Evolutionary conservation across 2,888 invertebrate genomes (phyloP).

Genomic region (Mesochorus sp.): DNA sequence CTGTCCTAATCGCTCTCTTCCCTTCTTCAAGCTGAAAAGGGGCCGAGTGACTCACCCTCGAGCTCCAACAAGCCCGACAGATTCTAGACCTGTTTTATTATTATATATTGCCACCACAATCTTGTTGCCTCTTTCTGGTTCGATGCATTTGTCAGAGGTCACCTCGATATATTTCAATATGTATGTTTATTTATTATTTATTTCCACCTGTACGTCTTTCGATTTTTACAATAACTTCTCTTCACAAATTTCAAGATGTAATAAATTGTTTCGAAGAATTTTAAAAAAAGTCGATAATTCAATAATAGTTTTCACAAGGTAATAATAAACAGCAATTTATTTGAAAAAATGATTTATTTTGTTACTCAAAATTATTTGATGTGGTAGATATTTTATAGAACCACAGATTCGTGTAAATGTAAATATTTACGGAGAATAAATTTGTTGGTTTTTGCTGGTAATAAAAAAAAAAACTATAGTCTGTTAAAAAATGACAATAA

Average conservation of each 20-base stretch:
- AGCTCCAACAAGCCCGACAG: constrained; percentile 38
- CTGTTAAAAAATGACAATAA: too few relatives aligned
- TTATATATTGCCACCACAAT: constrained; percentile 6
- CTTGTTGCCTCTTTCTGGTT: constrained; percentile 3
- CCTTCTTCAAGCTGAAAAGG: constrained; percentile 34
- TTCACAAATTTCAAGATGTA: too few relatives aligned
- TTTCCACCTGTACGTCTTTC: not conserved
- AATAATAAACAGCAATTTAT: not conserved
- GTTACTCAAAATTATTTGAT: not conserved
- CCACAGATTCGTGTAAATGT: too few relatives aligned
- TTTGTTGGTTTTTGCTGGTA: too few relatives aligned
- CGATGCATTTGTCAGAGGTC: not conserved
- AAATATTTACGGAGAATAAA: too few relatives aligned
- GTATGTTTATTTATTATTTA: not conserved
- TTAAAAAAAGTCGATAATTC: not conserved
- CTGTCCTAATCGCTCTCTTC: constrained; percentile 67
- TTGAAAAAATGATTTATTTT: not conserved
- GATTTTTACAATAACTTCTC: too few relatives aligned
- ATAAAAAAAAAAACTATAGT: too few relatives aligned
- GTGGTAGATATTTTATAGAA: too few relatives aligned
- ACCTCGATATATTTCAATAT: not conserved
- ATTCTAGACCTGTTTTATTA: constrained; percentile 41
- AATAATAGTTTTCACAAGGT: not conserved
- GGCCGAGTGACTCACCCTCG: constrained; percentile 53
- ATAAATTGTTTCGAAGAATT: not conserved